These are phyloP conservation scores for Neotragus moschatus DNA, from an alignment of 2,113 vertebrate genomes.

Conservation along the genomic window DNA sequence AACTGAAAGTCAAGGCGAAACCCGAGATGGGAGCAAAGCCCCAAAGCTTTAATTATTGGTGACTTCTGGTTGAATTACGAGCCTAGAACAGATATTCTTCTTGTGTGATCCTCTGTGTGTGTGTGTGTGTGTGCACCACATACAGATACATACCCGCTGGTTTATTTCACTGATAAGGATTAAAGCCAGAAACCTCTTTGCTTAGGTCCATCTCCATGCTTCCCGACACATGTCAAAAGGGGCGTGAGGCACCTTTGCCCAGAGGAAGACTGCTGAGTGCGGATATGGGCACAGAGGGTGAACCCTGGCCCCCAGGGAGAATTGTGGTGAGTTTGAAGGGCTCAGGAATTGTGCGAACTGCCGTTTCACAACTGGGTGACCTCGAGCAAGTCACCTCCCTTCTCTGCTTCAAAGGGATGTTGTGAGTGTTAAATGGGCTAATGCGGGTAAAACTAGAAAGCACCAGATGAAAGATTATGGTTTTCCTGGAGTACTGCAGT, in stretches of 20 bases:
- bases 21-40: constrained; percentile 43
- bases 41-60: constrained; percentile 6
- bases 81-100: not conserved
- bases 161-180: not conserved
- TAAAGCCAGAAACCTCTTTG: not conserved
- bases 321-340: not conserved
- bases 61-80: not conserved
- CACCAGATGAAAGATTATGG: not conserved
- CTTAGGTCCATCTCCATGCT: not conserved
- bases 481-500: not conserved
- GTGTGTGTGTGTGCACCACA: not conserved
- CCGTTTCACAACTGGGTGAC: not conserved
- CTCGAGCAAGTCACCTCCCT: not conserved
- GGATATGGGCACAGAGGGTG: not conserved
- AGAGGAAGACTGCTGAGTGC: not conserved
- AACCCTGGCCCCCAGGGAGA: not conserved
- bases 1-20: constrained; percentile 59
- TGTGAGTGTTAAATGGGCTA: too few species aligned
- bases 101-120: not conserved
- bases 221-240: not conserved
- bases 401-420: not conserved
- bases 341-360: not conserved
- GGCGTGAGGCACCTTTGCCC: not conserved
- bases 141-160: too few species aligned
- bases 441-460: not conserved